Percentiles rank a stretch among this genome's conserved stretches.
Evolutionary conservation across 2,888 invertebrate species (phyloP).

Genomic region (Resseliella maxima): DNA sequence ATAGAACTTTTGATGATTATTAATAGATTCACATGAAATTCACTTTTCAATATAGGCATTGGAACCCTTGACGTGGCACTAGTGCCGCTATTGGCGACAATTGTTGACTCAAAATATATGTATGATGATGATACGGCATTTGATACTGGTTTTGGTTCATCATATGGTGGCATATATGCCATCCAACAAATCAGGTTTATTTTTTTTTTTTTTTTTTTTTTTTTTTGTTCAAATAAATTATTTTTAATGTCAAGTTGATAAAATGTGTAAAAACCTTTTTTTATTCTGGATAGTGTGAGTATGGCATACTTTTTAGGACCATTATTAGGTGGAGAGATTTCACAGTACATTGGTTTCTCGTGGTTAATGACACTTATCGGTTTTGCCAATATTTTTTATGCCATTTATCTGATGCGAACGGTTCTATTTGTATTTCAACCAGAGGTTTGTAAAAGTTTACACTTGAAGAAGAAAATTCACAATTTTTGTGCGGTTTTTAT

Average conservation of each 20-base stretch:
- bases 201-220: too few relatives aligned
- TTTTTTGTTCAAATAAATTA: background rate
- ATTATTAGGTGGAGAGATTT: constrained; percentile 78
- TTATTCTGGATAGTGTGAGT: constrained; percentile 73
- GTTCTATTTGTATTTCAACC: background rate
- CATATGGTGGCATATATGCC: constrained; percentile 84
- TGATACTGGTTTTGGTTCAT: constrained; percentile 64
- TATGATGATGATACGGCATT: constrained; percentile 61
- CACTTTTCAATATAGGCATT: too few relatives aligned
- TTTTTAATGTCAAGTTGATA: background rate
- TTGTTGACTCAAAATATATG: constrained; percentile 72
- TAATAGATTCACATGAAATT: background rate
- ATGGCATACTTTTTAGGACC: constrained; percentile 84
- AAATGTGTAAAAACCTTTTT: background rate
- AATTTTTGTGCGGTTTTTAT: too few relatives aligned
- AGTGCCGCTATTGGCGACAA: constrained; percentile 79
- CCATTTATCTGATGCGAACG: background rate
- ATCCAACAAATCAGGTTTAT: constrained; percentile 78
- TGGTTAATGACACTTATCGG: constrained; percentile 81
- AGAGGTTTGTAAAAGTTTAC: background rate
- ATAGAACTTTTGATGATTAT: too few relatives aligned
- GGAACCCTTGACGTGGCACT: constrained; percentile 84
- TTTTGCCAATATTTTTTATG: constrained; percentile 75
- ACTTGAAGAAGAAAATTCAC: too few relatives aligned
- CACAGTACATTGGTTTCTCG: constrained; percentile 76